Base-by-base conservation (phyloP, 2,797 vertebrate genomes). In the Argya squamiceps region DNA sequence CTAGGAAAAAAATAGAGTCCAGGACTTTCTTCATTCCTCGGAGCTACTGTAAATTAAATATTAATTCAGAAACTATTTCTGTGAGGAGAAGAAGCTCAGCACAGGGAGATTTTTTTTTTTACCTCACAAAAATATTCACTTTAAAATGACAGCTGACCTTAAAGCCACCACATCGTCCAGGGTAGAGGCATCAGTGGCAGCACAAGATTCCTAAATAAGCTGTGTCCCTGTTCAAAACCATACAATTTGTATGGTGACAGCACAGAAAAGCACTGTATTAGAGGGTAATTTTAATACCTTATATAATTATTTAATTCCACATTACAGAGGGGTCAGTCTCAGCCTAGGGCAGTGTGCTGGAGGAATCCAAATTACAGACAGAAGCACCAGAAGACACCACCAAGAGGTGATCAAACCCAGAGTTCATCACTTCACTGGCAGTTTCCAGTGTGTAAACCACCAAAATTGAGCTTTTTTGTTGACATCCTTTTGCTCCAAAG, bases 41-140 rank as follows among this genome's bases (percentile, higher is more conserved):
- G 50, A 92, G 82, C 93, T 88, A 85, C 93, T 69, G 69, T 78
- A 96, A 89, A 91, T 81, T 62, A 50, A 88, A 58, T 64, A 65
- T 21, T 62, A 84, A 88, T 34, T 65, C 2, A 79, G 52, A 70
- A 85, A 44, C 80, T 65, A 67, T 23, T 95, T 76, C 84, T 62
- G 64, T 20, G 30, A 83, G 79, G 65, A 81, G 60, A 56, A 47
- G 59, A 77, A 78, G 60, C 37, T 71, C 58, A 37, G 78, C n/a
- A 34, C 4, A 5, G 29, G 24, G 62, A 58, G 37, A 12, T 6
- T 21, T 11, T 26, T 60, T 52, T 16, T 46, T 49, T 43, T 11
- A 65, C 44, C 15, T 78, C 47, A 29, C 7, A 9, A 58, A 71
- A 71, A 10, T 30, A 58, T 6, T 65, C 20, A 36, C 11, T 53